Conservation (phyloP, 2,888 invertebrate species). For the Steinernema carpocapsae region DNA sequence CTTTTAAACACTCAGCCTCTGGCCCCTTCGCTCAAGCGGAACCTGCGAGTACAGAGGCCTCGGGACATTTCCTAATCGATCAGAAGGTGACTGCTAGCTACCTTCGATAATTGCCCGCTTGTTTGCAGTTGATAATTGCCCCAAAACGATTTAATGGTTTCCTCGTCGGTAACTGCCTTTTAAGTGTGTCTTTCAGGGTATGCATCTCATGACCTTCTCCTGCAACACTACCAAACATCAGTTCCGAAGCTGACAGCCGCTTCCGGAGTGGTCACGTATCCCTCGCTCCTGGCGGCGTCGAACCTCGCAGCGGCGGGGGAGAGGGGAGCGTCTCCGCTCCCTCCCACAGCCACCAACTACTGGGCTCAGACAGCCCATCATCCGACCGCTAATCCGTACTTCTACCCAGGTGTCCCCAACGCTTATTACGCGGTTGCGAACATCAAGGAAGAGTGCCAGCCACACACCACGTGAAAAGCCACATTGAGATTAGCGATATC, state of each 20-base stretch:
- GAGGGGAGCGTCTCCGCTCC: conserved; percentile 8
- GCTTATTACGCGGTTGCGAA: conserved; percentile 15
- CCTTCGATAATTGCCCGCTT: conserved; percentile 14
- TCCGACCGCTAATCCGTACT: conserved; percentile 14
- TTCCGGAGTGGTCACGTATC: conserved; percentile 18
- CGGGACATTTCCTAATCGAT: background rate
- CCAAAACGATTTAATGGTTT: conserved; percentile 12
- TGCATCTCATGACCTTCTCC: conserved; percentile 26
- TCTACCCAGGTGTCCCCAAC: conserved; percentile 23
- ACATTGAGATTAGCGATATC: background rate
- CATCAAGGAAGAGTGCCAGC: conserved; percentile 23
- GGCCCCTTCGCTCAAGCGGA: too few species aligned
- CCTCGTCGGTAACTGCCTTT: background rate
- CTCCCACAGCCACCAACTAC: conserved; percentile 10
- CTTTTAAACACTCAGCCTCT: background rate
- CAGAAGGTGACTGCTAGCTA: background rate
- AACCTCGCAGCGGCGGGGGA: conserved; percentile 10
- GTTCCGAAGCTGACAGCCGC: conserved; percentile 10
- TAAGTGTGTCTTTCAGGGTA: background rate
- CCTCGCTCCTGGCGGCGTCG: conserved; percentile 18
- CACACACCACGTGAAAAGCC: conserved; percentile 6
- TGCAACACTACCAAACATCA: conserved; percentile 30
- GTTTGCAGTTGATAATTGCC: conserved; percentile 4
- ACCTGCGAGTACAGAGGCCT: background rate
- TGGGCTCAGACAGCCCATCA: conserved; percentile 23